Conservation (phyloP, 2,888 invertebrate species). For the Drosophila ochracea region DNA sequence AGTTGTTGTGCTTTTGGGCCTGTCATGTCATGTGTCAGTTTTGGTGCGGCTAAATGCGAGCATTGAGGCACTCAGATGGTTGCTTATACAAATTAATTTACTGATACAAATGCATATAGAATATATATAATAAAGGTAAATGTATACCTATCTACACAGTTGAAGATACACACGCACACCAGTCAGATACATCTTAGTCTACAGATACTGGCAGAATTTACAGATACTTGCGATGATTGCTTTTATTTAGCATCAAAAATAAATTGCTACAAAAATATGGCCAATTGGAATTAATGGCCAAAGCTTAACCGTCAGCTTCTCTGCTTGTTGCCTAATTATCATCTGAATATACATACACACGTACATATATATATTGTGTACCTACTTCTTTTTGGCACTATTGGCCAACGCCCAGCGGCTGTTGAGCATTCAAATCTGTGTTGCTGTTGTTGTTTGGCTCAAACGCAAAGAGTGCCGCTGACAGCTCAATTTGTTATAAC, state of each 20-base stretch:
- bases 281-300: slow-evolving; percentile 76
- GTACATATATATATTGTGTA: neutral
- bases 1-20: slow-evolving; percentile 35
- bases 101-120: slow-evolving; percentile 15
- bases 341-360: slow-evolving; percentile 25
- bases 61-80: slow-evolving; percentile 60
- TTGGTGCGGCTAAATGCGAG: slow-evolving; percentile 54
- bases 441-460: slow-evolving; percentile 32
- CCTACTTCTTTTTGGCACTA: slow-evolving; percentile 11
- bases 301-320: slow-evolving; percentile 29
- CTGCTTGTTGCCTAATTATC: slow-evolving; percentile 55
- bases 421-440: slow-evolving; percentile 36
- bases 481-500: slow-evolving; percentile 78
- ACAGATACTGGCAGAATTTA: neutral
- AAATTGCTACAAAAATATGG: slow-evolving; percentile 71
- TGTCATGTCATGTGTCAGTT: slow-evolving; percentile 79
- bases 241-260: slow-evolving; percentile 60
- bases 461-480: slow-evolving; percentile 54
- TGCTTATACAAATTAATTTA: slow-evolving; percentile 6
- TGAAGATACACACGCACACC: neutral
- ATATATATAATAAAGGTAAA: slow-evolving; percentile 1
- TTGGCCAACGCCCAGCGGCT: slow-evolving; percentile 59
- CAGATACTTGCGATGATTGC: slow-evolving; percentile 28
- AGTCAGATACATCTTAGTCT: neutral
- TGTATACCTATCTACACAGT: neutral